Base-by-base conservation (phyloP, 2,888 invertebrate genomes). In the Lasioglossum marginatum region DNA sequence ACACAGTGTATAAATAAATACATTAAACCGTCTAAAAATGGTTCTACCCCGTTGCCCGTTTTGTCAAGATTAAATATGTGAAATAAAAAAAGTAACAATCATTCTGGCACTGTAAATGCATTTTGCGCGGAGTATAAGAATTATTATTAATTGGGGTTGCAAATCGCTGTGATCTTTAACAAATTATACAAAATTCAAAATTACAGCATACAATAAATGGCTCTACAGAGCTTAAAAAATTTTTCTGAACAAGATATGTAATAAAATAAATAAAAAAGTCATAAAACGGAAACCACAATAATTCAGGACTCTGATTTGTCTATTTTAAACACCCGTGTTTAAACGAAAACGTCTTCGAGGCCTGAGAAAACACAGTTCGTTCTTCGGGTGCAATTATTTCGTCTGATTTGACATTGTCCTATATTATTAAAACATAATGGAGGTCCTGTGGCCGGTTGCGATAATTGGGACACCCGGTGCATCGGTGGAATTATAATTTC, bases 401-500 rank as follows among this genome's bases (percentile, higher is more conserved):
- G 19, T 66, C 31, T 16, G 66, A 66, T 34, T 27, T 31, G 6
- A 63, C 66, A 34, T 66, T 34, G 19, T 34, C 34, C 66, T 8
- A 10, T 23, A 34, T 31, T 8, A 34, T 66, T 66, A 34, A 34
- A 66, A 66, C 16, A 10, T 66, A 31, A 66, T 66, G 31, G 31
- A 66, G 31, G 66, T 66, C 66, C 31, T 66, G 16, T 19, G 34
- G 5, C 16, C 66, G 31, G 34, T 66, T 10, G 23, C 37, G 68
- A 70, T 40, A 70, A 70, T 70, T 70, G 68, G 68, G n/a, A 70
- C 68, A 68, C 34, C 31, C 27, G 16, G 31, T 48, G 23, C 27
- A 16, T 40, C 68, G 37, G 68, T 66, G 27, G 52, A 48, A 76
- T 78, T 52, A n/a, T 78, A 79, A 81, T 82, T 86, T 43, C 77